Evolutionary conservation across 2,888 invertebrate species (phyloP).

Genomic region (Thyatira batis): DNA sequence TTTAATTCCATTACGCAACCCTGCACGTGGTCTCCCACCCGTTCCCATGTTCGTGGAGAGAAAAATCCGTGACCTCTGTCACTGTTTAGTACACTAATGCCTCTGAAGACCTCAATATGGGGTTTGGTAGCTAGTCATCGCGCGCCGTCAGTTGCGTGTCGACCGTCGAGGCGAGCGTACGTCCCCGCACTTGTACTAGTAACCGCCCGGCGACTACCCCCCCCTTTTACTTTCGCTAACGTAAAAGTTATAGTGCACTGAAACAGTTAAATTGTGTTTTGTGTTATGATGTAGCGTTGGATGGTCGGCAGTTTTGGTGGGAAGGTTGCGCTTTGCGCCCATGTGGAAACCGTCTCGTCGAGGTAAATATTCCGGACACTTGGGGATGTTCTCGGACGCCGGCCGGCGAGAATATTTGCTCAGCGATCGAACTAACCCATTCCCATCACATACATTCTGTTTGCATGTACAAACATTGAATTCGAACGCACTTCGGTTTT

Average conservation of each 20-base stretch:
- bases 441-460: constrained; percentile 30
- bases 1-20: constrained; percentile 1
- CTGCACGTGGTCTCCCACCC: constrained; percentile 18
- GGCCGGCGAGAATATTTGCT: constrained; percentile 41
- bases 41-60: constrained; percentile 20
- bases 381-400: constrained; percentile 22
- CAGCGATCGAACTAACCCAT: constrained; percentile 35
- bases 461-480: constrained; percentile 32
- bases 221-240: constrained; percentile 34
- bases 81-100: constrained; percentile 59
- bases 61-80: constrained; percentile 69
- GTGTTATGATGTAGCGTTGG: constrained; percentile 48
- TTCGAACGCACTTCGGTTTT: constrained; percentile 4
- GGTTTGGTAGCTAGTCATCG: constrained; percentile 52
- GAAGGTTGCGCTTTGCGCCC: constrained; percentile 39
- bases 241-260: constrained; percentile 50
- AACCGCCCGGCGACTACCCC: constrained; percentile 19
- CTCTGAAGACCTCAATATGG: constrained; percentile 64
- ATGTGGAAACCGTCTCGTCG: constrained; percentile 47
- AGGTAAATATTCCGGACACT: constrained; percentile 64
- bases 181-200: constrained; percentile 29
- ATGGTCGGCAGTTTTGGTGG: constrained; percentile 49
- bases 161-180: constrained; percentile 58
- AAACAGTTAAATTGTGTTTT: constrained; percentile 31
- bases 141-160: constrained; percentile 64